phyloP scores from a whole-genome alignment of 2,113 vertebrate species.

The Perccottus glenii region DNA sequence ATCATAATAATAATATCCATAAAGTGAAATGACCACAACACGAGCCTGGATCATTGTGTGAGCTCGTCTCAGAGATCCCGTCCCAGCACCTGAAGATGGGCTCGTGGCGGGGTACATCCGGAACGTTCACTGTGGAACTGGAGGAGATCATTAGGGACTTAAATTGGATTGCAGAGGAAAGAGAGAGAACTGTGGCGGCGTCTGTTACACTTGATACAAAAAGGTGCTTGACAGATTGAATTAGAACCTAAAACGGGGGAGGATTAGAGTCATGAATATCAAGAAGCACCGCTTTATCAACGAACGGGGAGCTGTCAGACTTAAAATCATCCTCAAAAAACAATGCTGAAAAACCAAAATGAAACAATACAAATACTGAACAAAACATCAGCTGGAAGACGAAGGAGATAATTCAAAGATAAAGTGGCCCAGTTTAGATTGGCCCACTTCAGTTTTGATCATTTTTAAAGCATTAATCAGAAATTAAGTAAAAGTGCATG shows the following conservation, averaged over 20 bases:
- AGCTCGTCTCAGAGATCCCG: too few relatives aligned
- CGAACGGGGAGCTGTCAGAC: constrained; percentile 30
- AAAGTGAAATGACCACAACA: background rate
- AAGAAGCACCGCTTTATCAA: background rate
- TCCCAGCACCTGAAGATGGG: constrained; percentile 39
- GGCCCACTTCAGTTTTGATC: too few relatives aligned
- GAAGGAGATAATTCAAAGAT: background rate
- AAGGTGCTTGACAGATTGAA: constrained; percentile 46
- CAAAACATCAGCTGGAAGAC: constrained; percentile 6
- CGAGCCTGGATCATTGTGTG: constrained; percentile 9
- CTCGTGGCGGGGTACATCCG: background rate
- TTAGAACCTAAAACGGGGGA: constrained; percentile 27
- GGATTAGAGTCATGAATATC: constrained; percentile 48
- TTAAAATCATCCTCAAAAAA: constrained; percentile 6
- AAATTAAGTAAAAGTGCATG: background rate
- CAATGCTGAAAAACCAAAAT: background rate
- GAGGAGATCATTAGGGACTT: constrained; percentile 42
- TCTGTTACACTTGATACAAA: constrained; percentile 19
- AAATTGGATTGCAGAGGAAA: constrained; percentile 41
- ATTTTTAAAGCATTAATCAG: too few relatives aligned
- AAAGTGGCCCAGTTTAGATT: too few relatives aligned
- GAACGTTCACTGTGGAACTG: constrained; percentile 23
- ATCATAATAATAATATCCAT: too few relatives aligned
- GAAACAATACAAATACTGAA: background rate
- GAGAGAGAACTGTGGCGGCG: constrained; percentile 20